Percentiles rank a stretch among this genome's conserved stretches.
Evolutionary conservation across 2,888 invertebrate species (phyloP).

Genomic region (Cantharis rufa): DNA sequence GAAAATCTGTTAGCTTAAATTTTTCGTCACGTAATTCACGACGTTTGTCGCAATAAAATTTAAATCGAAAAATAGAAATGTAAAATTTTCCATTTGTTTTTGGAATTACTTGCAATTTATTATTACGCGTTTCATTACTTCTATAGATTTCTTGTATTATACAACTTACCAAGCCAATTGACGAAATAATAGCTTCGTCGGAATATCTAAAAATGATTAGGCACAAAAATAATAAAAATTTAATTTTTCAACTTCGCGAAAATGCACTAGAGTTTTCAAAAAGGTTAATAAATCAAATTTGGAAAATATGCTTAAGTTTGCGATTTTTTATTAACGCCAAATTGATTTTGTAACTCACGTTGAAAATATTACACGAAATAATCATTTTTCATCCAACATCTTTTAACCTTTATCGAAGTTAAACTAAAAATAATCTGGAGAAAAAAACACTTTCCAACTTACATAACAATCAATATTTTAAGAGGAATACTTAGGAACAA

Average conservation of each 20-base stretch:
- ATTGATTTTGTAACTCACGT: not conserved
- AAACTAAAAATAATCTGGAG: not conserved
- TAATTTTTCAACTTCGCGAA: not conserved
- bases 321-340: not conserved
- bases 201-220: not conserved
- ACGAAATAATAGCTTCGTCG: not conserved
- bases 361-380: not conserved
- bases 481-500: not conserved
- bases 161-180: not conserved
- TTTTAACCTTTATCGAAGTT: not conserved
- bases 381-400: not conserved
- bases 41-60: not conserved
- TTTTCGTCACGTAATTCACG: not conserved
- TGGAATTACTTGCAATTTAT: not conserved
- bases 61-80: not conserved
- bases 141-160: not conserved
- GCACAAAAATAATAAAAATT: not conserved
- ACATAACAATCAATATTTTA: not conserved
- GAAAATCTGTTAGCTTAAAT: not conserved
- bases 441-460: not conserved
- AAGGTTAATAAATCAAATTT: not conserved
- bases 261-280: not conserved
- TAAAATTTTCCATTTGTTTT: not conserved
- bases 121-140: not conserved
- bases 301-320: not conserved